Percentiles rank a stretch among this genome's conserved stretches.
Evolutionary conservation across 2,888 invertebrate species (phyloP).

Genomic region (Drosophila basisetae): DNA sequence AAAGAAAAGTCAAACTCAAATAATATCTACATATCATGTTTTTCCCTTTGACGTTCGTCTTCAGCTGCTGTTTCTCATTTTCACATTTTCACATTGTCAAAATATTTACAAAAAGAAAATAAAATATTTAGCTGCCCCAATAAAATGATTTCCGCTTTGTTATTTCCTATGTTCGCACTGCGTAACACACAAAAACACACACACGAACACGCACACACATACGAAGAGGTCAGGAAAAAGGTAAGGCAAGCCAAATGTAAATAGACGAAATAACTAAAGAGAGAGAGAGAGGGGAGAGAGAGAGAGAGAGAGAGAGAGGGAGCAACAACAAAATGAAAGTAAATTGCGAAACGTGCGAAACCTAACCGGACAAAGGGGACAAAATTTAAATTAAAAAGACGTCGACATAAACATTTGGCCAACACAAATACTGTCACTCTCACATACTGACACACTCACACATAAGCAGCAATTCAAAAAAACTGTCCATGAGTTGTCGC

Average conservation of each 20-base stretch:
- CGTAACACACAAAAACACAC: neutral
- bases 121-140: constrained; percentile 44
- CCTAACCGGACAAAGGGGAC: constrained; percentile 43
- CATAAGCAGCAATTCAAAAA: constrained; percentile 8
- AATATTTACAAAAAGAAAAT: constrained; percentile 28
- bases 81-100: constrained; percentile 21
- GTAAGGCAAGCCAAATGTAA: constrained; percentile 56
- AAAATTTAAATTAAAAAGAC: constrained; percentile 77
- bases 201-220: neutral
- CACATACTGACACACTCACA: neutral
- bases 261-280: constrained; percentile 65
- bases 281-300: constrained; percentile 6
- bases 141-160: constrained; percentile 55
- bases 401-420: constrained; percentile 74
- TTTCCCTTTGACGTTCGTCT: constrained; percentile 20
- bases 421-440: constrained; percentile 31
- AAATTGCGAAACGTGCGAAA: constrained; percentile 62
- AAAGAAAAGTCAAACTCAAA: constrained; percentile 29
- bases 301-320: constrained; percentile 7
- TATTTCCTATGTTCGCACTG: constrained; percentile 38
- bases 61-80: constrained; percentile 12
- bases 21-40: constrained; percentile 52
- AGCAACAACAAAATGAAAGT: constrained; percentile 35
- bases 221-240: constrained; percentile 21
- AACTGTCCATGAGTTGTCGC: constrained; percentile 22